Evolutionary conservation across 2,888 invertebrate genomes (phyloP).

Genomic region (Patella ulyssiponensis): DNA sequence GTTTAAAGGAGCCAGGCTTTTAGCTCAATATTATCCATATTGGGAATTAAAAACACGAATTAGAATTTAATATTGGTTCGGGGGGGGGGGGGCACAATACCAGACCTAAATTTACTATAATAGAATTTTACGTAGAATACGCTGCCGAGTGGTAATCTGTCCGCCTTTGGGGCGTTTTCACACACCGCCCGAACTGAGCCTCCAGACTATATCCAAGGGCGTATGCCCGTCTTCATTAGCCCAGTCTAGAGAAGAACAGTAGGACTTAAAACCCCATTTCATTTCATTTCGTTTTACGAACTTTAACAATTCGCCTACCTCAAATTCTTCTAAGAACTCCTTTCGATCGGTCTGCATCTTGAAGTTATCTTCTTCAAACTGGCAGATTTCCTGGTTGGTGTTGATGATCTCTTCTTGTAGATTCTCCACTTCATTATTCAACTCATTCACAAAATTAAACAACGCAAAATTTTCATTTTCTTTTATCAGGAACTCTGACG

Average conservation of each 20-base stretch:
- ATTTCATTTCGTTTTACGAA: neutral
- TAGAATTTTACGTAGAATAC: too few relatives aligned
- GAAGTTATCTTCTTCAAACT: slow-evolving; percentile 52
- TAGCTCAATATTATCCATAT: too few relatives aligned
- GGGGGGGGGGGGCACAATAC: too few relatives aligned
- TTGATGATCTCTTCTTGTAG: slow-evolving; percentile 69
- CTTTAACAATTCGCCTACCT: slow-evolving; percentile 36
- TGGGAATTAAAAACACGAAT: too few relatives aligned
- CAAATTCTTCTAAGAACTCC: slow-evolving; percentile 48
- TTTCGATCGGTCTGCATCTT: slow-evolving; percentile 44
- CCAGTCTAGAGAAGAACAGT: neutral
- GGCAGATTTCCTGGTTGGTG: slow-evolving; percentile 72
- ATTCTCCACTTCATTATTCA: slow-evolving; percentile 76
- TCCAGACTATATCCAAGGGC: too few relatives aligned
- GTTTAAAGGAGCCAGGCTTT: neutral
- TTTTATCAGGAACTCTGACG: slow-evolving; percentile 82
- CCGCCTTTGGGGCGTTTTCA: too few relatives aligned
- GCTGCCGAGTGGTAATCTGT: too few relatives aligned
- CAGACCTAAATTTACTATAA: too few relatives aligned
- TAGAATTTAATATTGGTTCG: too few relatives aligned
- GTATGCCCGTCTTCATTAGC: neutral
- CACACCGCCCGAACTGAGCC: too few relatives aligned
- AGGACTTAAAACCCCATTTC: neutral
- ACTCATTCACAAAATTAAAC: slow-evolving; percentile 87
- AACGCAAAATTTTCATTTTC: slow-evolving; percentile 92